Base-by-base conservation (phyloP, 2,888 invertebrate genomes). In the Agrochola lota region DNA sequence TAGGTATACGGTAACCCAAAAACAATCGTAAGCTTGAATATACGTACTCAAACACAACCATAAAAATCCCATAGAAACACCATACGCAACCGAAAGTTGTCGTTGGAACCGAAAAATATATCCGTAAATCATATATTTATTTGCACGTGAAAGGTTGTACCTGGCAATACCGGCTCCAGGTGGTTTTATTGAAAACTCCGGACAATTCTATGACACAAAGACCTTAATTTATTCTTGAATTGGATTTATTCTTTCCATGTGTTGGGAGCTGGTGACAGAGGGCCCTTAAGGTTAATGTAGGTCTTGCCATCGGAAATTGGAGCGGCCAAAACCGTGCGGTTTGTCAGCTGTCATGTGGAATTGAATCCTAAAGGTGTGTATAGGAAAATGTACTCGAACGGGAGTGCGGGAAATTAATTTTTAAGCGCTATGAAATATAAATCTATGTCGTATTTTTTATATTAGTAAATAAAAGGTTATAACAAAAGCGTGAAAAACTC, bases 211-310 rank as follows among this genome's bases (percentile, higher is more conserved):
- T 92, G 93, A 91, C 94, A 95, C 94, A 95, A 95, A 95, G 93
- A 94, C 94, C 93, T 95, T 96, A 96, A 96, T 96, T 96, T 95
- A 96, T 95, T 96, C 95, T 94, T 95, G 94, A 95, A 95, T 92
- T 92, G 93, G 94, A 95, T 95, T 95, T 94, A 95, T 95, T 95
- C 93, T 93, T 93, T 93, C 90, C 91, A 89, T 94, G 93, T 92
- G 93, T 93, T 93, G 93, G 88, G 88, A 93, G 92, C 90, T 93
- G 93, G 93, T 94, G 95, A 95, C 95, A 94, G 94, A 96, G 95
- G 92, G 91, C 92, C 92, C 95, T 96, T 93, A 92, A 93, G 95
- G 95, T 95, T 96, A 95, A 95, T 95, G 94, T 95, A 93, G 95
- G 95, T 94, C 93, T 94, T 95, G 95, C 95, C 95, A 95, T 93